These are phyloP conservation scores for Rhineura floridana DNA, from an alignment of 2,113 vertebrate species.

Conservation along the genomic window DNA sequence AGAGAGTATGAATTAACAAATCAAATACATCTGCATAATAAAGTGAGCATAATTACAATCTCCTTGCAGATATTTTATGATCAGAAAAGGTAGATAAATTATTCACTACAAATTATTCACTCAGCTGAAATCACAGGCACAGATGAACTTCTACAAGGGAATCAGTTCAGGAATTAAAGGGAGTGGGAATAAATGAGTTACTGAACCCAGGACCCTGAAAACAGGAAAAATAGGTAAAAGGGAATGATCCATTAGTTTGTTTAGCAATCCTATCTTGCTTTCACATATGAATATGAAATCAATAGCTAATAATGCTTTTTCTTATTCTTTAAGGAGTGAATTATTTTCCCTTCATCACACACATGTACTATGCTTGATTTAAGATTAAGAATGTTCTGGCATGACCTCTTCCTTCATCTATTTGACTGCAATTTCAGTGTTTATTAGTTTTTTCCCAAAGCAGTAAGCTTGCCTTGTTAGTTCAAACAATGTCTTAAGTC, in stretches of 20 bases:
- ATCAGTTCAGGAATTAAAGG: constrained; percentile 1
- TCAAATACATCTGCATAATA: constrained; percentile 29
- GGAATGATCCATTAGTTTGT: constrained; percentile 36
- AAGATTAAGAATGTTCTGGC: not conserved
- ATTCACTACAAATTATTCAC: constrained; percentile 23
- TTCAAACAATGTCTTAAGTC: not conserved
- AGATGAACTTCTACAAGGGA: not conserved
- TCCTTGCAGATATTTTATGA: constrained; percentile 30
- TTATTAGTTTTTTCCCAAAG: not conserved
- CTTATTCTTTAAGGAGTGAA: not conserved
- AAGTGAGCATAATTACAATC: constrained; percentile 14
- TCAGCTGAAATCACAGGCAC: constrained; percentile 5
- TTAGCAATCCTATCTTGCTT: constrained; percentile 40
- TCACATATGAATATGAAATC: not conserved
- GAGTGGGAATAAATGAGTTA: constrained; percentile 16
- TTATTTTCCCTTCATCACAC: too few species aligned
- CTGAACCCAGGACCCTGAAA: constrained; percentile 19
- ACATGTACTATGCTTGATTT: not conserved
- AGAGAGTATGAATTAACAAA: constrained; percentile 11
- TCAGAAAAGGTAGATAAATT: constrained; percentile 6
- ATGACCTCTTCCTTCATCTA: not conserved
- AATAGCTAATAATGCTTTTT: not conserved
- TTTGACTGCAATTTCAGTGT: not conserved
- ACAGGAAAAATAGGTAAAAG: not conserved
- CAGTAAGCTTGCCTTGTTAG: not conserved